Evolutionary conservation across 2,797 vertebrate genomes (phyloP), one percentile per base, ranked within the genome.

Genomic region (Tolypeutes matacus): DNA sequence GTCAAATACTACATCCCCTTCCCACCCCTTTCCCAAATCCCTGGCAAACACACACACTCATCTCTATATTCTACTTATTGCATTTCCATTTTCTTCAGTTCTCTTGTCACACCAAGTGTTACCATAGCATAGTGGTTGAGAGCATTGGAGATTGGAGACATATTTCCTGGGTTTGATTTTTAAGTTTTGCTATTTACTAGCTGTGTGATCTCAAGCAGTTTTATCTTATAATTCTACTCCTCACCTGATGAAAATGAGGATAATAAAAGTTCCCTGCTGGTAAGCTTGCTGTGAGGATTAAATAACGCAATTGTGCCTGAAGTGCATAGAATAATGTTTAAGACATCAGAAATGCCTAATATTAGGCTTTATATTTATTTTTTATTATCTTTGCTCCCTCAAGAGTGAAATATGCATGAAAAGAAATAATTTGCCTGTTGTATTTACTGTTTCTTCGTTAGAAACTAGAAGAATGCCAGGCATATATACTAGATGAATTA

Each of bases 211-310:
- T 51, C 81, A 58, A 85, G 3, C 11, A 83, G 14, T n/a, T 92
- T 86, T 42, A 42, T 18, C 36, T 76, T 67, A 4, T 8, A 23
- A 58, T 25, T 87, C 20, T 65, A 11, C 69, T 14, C 2, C 11
- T 76, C 53, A 53, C 13, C 18, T 56, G 3, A n/a, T 83, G 88
- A 88, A 83, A 91, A 67, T 83, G n/a, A 83, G 5, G 25, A 18
- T 77, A 83, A 83, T 49, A 49, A 58, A 34, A 72, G 5, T n/a
- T 69, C 5, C 13, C 56, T 78, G 20, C 11, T 23, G 1, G 17
- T 58, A 62, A 7, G 10, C 27, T 89, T 95, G 10, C 64, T 77
- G 13, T 88, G 5, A 72, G 9, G 2, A 88, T 70, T 46, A 56
- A 87, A 13, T 80, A 10, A 78, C 75, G 7, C n/a, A 49, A 77